Evolutionary conservation across 2,888 invertebrate species (phyloP).

Genomic region (Lycia hirtaria): DNA sequence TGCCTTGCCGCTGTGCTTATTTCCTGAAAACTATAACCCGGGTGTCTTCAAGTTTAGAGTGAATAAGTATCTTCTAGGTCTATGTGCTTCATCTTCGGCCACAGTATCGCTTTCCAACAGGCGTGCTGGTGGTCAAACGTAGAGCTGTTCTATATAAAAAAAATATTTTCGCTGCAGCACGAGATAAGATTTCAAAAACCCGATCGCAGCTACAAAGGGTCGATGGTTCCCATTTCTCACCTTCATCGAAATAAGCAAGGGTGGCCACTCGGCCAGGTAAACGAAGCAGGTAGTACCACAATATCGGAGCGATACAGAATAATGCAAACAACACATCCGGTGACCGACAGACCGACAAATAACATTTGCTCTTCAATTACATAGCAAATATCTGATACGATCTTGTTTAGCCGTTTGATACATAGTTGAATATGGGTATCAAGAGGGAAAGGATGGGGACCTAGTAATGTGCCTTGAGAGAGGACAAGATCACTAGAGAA

Average conservation of each 20-base stretch:
- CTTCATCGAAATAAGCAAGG: background rate
- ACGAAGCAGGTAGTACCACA: constrained; percentile 37
- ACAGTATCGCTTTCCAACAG: too few relatives aligned
- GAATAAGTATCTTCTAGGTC: too few relatives aligned
- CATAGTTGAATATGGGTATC: background rate
- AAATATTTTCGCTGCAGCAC: background rate
- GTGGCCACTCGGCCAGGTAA: constrained; percentile 18
- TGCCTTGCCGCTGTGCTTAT: too few relatives aligned
- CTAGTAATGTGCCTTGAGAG: background rate
- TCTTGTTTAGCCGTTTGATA: background rate
- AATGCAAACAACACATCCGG: constrained; percentile 44
- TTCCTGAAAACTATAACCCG: too few relatives aligned
- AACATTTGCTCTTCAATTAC: constrained; percentile 24
- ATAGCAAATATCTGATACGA: constrained; percentile 15
- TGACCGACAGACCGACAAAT: constrained; percentile 33
- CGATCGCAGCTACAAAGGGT: background rate
- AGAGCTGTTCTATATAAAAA: background rate
- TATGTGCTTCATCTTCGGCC: too few relatives aligned
- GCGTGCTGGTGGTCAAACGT: too few relatives aligned
- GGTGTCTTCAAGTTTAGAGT: too few relatives aligned
- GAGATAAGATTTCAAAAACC: background rate
- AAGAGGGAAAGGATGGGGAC: too few relatives aligned
- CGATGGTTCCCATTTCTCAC: background rate
- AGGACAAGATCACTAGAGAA: background rate
- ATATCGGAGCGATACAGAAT: constrained; percentile 36